Evolutionary conservation across 2,113 vertebrate species (phyloP).

Genomic region (Oenanthe oenanthe): DNA sequence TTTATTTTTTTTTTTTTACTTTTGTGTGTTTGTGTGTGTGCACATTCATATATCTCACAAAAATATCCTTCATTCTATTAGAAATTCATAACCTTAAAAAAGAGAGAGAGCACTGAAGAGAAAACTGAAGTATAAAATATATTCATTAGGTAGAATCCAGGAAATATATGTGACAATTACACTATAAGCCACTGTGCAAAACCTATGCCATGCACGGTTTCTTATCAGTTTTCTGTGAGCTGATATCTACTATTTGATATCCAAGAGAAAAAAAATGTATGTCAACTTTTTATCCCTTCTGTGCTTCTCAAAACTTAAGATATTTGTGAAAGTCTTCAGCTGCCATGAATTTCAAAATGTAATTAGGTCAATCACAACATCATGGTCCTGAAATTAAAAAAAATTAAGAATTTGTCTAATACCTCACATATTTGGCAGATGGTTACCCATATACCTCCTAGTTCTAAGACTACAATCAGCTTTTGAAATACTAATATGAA

Average conservation of each 20-base stretch:
- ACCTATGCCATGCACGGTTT: neutral
- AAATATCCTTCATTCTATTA: neutral
- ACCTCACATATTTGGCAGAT: neutral
- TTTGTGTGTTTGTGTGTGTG: fast-evolving
- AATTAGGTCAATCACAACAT: neutral
- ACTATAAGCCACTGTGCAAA: neutral
- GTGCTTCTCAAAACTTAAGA: neutral
- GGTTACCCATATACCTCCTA: neutral
- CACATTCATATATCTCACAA: neutral
- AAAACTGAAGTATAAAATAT: neutral
- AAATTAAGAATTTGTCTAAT: neutral
- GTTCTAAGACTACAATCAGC: neutral
- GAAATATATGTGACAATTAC: neutral
- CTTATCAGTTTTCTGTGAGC: neutral
- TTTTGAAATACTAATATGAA: neutral
- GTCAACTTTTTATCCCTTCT: neutral
- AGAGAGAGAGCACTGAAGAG: neutral
- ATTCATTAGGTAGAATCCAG: neutral
- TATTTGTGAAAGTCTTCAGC: neutral
- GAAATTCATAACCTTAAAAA: neutral
- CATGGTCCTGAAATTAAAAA: neutral
- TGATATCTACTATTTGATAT: neutral
- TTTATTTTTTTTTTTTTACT: too few species aligned
- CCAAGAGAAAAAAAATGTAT: neutral
- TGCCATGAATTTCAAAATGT: neutral